Evolutionary conservation across 1,140 invertebrate genomes (phyloP).

Genomic region (Maniola jurtina): DNA sequence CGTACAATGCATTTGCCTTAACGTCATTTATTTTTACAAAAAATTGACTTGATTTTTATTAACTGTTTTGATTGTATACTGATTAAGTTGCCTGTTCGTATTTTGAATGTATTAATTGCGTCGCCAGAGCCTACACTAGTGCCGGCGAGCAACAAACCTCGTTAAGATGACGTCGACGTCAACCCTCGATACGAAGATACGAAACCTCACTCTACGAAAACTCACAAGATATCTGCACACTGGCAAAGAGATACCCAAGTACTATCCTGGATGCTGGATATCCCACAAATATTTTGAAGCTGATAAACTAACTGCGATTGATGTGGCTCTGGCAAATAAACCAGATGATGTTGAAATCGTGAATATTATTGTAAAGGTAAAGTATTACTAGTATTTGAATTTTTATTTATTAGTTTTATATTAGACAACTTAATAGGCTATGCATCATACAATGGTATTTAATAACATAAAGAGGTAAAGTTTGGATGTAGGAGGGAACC

Average conservation of each 20-base stretch:
- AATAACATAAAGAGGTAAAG: too few species aligned
- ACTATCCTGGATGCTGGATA: slow-evolving; percentile 80
- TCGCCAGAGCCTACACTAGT: slow-evolving; percentile 16
- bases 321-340: slow-evolving; percentile 59
- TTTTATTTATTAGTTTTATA: too few species aligned
- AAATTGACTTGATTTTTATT: too few species aligned
- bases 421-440: too few species aligned
- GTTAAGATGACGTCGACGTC: slow-evolving; percentile 30
- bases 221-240: slow-evolving; percentile 77
- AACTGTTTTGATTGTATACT: background rate
- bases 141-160: slow-evolving; percentile 20
- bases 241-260: slow-evolving; percentile 79
- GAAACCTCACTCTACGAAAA: slow-evolving; percentile 39
- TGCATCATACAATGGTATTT: too few species aligned
- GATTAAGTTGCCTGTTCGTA: slow-evolving; percentile 24
- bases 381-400: background rate
- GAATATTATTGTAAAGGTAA: slow-evolving; percentile 75
- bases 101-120: slow-evolving; percentile 27
- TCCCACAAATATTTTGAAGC: slow-evolving; percentile 76
- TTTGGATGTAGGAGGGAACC: too few species aligned
- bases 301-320: slow-evolving; percentile 68
- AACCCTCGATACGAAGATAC: slow-evolving; percentile 46
- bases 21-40: background rate
- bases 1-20: slow-evolving; percentile 47
- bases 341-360: slow-evolving; percentile 69